Evolutionary conservation across 1,140 invertebrate genomes (phyloP), one percentile per base, ranked within the genome.

Genomic region (Ceratina japonica): DNA sequence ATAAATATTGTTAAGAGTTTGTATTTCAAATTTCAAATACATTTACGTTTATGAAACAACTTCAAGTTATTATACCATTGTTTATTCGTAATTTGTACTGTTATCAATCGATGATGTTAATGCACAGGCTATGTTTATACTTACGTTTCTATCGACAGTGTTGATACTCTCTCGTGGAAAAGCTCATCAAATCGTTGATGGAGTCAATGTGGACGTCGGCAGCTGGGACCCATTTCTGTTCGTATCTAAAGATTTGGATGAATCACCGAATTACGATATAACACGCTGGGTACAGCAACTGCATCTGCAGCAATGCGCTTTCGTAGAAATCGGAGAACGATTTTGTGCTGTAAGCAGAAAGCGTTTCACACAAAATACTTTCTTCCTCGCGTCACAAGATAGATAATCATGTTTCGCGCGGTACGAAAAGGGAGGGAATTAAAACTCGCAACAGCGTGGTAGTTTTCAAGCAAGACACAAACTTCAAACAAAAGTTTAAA

Each of bases 41-140:
- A 56, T 54, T 1, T 16, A 27, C 13, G 15, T 44, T 65, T 24
- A 1, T 15, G 13, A 5, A 51, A 8, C 54, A 65, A 78, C 54
- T 81, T 56, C 51, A 66, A 51, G 71, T 63, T 56, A 22, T 37
- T 71, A 20, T 37, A 70, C 59, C 56, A 18, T 70, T 62, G 66
- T 63, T 81, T 84, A 59, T 52, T 51, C 54, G 64, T 37, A 73
- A 44, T 22, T 75, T 58, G 44, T 24, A 74, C 44, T 13, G 54
- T 37, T 59, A 66, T 54, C 20, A n/a, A 64, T 83, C 56, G 61
- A 83, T 81, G 59, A 85, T 85, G 83, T 61, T 54, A 85, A 75
- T 20, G 20, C 44, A 69, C 58, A 80, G 80, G 82, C 85, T 87
- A 89, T 88, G 88, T 80, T 87, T 83, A 84, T 73, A 80, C 75